Evolutionary conservation across 2,797 vertebrate genomes (phyloP), one percentile per base, ranked within the genome.

Genomic region (Geotrypetes seraphini): DNA sequence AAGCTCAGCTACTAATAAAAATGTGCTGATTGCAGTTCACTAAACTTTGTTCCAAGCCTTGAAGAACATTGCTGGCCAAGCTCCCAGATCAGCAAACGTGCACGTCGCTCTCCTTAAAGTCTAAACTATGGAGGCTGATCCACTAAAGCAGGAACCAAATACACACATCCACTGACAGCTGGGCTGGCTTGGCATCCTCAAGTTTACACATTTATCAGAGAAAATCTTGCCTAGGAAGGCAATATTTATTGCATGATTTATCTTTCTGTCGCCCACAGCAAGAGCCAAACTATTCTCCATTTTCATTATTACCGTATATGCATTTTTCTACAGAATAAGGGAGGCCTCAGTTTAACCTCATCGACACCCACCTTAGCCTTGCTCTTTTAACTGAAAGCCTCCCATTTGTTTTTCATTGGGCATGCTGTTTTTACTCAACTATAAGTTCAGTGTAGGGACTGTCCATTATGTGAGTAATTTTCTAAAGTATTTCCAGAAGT

Each of bases 201-300:
- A 14, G 29, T 62, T 50, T 12, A 16, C 3, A 7, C 73, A 68
- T 73, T 69, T 73, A 77, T 63, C 58, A 63, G 43, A 58, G 55
- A 50, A 58, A 66, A 62, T 31, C 37, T 40, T 41, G 69, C 52
- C 37, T n/a, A 72, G 66, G 31, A 69, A 60, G 51, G 57, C 43
- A 69, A 40, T 77, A 73, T 74, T 75, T 79, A 73, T 56, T 58
- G 54, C 31, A 51, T 57, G 62, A 65, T 78, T n/a, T 69, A 75
- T 58, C 53, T 66, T 50, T 50, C 43, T 43, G 59, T 64, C 60
- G 54, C 49, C 47, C 52, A 7, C 23, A 31, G n/a, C n/a, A n/a
- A n/a, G n/a, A n/a, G n/a, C n/a, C n/a, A n/a, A n/a, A n/a, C n/a
- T n/a, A n/a, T n/a, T n/a, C n/a, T n/a, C n/a, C n/a, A n/a, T n/a